Base-by-base conservation (phyloP, 2,797 vertebrate species). In the Sandelia bainsii region DNA sequence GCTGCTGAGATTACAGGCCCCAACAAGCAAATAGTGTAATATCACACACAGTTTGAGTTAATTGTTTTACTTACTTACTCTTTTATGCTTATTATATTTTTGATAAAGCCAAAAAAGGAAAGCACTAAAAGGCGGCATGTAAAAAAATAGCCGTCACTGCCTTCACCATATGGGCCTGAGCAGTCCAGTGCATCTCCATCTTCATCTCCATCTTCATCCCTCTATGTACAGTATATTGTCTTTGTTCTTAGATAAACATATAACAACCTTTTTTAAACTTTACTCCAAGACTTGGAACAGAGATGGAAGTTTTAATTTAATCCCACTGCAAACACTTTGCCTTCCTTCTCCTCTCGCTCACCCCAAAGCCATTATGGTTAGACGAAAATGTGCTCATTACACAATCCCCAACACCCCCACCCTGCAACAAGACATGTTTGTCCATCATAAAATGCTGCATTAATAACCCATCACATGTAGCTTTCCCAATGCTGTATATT, bases 351-450 rank as follows among this genome's bases (percentile, higher is more conserved):
- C 52, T 68, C 71, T 59, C 14, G 0, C 42, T 59, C 62, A 64
- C 52, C 67, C 81, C 66, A 77, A 75, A 85, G 61, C 79, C 86
- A 85, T 80, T 81, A 78, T 75, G 87, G 84, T 88, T 56, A 72
- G 77, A 78, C 64, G 62, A 81, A 85, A 86, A 84, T 90, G 75
- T 87, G 71, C 81, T 74, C 75, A 25, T 89, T 90, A 80, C 83
- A 84, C 79, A 89, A 90, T 32, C 68, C 50, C 64, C 2, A 20
- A 58, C 78, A 65, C 79, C 67, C 65, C 72, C 71, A 49, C 71
- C 69, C 79, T 69, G 60, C 77, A 62, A 69, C 78, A 62, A 84
- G 80, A 89, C 81, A 78, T 87, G 81, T 81, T 85, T 86, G 86
- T 86, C 83, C 72, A 54, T 85, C 73, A 85, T 85, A 88, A 89